Evolutionary conservation across 2,113 vertebrate genomes (phyloP), one percentile per base, ranked within the genome.

Genomic region (Chunga burmeisteri): DNA sequence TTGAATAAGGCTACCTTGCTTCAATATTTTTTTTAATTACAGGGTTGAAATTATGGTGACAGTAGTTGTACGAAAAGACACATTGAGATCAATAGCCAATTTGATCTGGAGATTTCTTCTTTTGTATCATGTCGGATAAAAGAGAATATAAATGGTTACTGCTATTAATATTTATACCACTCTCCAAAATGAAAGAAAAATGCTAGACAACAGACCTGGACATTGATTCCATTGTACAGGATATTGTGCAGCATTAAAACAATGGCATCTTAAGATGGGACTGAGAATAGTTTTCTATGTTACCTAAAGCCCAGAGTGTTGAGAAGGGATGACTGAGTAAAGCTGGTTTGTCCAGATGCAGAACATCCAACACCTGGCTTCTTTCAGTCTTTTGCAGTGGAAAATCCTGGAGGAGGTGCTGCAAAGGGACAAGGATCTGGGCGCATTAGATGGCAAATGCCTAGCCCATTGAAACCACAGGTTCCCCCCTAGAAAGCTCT

Each of bases 111-210:
- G 49, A 65, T 90, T 97, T 93, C 72, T 95, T 93, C 83, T 95
- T 91, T 90, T 86, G 50, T 75, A 66, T 59, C 29, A 55, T 30
- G 59, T n/a, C 80, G 91, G 71, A 90, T 95, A 84, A 96, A 94
- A 93, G 86, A 86, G 61, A 92, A 92, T 81, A 94, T 89, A 68
- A 77, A 81, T 91, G 58, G 88, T 81, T 91, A 92, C 81, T 67
- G 68, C 59, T 74, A 90, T 96, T 78, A 96, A 93, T 92, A 94
- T 94, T 94, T 95, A 93, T 90, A 83, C 20, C 27, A 46, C 23
- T 80, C 67, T 95, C 75, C 42, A 63, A 50, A 52, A 84, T 52
- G 25, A 91, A 86, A 91, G 62, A 88, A 91, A 93, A 81, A 67
- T 42, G 20, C 25, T 63, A 75, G 68, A 94, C 36, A 86, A 55